A percentile compares a stretch with the other conserved stretches of the same genome.
Evolutionary conservation across 2,113 vertebrate species (phyloP).

Genomic region (Tricholaema leucomelas): DNA sequence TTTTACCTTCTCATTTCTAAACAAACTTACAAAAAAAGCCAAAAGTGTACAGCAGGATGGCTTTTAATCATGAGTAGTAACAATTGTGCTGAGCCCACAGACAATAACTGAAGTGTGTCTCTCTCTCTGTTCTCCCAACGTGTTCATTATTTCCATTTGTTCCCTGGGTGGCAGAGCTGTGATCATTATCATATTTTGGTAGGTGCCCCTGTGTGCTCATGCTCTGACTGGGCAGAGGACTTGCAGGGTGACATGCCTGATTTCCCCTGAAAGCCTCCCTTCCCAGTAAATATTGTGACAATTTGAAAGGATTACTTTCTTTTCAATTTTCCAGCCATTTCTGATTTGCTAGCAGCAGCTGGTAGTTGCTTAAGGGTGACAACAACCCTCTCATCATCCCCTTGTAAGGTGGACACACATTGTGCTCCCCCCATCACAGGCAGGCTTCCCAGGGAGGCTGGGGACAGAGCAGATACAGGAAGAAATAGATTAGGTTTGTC

Average conservation of each 20-base stretch:
- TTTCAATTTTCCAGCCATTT: constrained; percentile 72
- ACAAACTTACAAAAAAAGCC: background rate
- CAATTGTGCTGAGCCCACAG: background rate
- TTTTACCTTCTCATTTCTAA: background rate
- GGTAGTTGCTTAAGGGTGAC: constrained; percentile 73
- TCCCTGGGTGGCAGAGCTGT: background rate
- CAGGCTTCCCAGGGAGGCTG: background rate
- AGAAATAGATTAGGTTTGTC: background rate
- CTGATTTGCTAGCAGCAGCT: constrained; percentile 73
- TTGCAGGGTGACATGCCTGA: constrained; percentile 75
- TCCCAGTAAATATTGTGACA: constrained; percentile 75
- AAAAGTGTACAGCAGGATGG: background rate
- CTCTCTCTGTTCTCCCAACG: background rate
- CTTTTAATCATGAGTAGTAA: background rate
- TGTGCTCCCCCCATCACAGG: background rate
- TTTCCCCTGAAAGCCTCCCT: constrained; percentile 68
- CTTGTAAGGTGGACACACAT: constrained; percentile 51
- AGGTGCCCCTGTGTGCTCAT: constrained; percentile 45
- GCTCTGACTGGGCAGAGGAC: constrained; percentile 48
- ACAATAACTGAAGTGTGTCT: background rate
- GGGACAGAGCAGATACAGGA: background rate
- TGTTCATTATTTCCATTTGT: constrained; percentile 36
- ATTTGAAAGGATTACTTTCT: constrained; percentile 74
- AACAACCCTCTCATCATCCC: constrained; percentile 55
- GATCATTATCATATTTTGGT: constrained; percentile 64